Evolutionary conservation across 2,797 vertebrate species (phyloP).

Genomic region (Enteromius trimaculatus): DNA sequence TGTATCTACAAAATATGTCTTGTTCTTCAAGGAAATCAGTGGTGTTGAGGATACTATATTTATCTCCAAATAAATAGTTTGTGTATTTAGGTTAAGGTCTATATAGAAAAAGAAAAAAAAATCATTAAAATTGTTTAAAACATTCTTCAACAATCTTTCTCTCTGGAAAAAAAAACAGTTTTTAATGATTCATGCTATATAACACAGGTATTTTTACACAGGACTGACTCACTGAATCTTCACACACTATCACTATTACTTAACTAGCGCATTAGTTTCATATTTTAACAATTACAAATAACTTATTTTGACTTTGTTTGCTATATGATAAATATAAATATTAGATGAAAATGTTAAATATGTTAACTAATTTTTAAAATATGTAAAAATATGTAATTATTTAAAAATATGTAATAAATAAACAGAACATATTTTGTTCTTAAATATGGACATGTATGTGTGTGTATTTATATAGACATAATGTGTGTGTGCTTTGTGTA

Average conservation of each 20-base stretch:
- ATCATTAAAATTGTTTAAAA: neutral
- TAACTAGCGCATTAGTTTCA: no score
- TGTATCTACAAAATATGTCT: neutral
- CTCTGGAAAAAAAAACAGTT: no score
- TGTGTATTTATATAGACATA: no score
- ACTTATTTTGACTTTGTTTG: neutral
- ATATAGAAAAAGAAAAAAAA: neutral
- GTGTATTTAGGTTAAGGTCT: slow-evolving; percentile 43
- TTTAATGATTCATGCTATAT: neutral
- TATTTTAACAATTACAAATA: neutral
- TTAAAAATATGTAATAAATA: no score
- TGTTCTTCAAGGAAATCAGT: neutral
- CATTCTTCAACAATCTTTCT: neutral
- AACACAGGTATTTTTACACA: neutral
- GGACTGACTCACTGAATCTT: neutral
- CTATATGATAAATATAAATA: neutral
- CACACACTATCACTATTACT: neutral
- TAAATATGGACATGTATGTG: no score
- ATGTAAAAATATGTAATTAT: no score
- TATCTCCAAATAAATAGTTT: slow-evolving; percentile 30
- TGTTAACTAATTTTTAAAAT: no score
- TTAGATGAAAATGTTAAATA: neutral
- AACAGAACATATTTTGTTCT: no score
- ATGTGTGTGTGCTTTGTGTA: no score
- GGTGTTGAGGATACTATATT: neutral